Base-by-base conservation (phyloP, 2,888 invertebrate species). In the Tanaodytes sp. region DNA sequence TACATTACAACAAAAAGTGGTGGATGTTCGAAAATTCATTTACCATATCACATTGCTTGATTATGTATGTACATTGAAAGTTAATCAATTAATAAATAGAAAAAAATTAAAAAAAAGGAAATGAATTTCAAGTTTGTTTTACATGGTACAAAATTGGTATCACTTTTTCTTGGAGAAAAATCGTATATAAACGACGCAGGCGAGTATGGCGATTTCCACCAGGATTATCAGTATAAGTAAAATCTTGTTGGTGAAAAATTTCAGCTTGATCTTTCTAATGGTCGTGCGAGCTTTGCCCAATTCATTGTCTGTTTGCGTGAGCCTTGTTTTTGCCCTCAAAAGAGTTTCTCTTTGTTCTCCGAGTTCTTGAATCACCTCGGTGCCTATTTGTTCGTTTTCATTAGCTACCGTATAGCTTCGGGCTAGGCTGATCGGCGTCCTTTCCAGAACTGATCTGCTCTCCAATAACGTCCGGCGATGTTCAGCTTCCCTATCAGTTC, bases 311-410 rank as follows among this genome's bases (percentile, higher is more conserved):
- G 93, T 93, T 76, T 91, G 90, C 31, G 89, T 88, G 6, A 95
- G 85, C 65, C 93, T 87, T 51, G 88, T 88, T 75, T 89, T 88
- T 1, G 90, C 89, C 61, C 93, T 85, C 2, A 91, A 79, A 2
- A 95, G 84, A 0, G 92, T 87, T 80, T 95, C 94, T 57, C 94
- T 85, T 84, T 95, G 95, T 65, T 88, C 89, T 1, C 90, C 90
- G 31, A 95, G 85, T 76, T 95, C 94, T 0, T 89, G 88, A 5
- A 95, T 87, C 1, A 94, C 92, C 80, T 91, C 92, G 0, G 90
- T 89, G 4, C 93, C 94, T 72, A 94, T 89, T 77, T 89, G 88
- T 85, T 95, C 95, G 0, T 93, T 93, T 85, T 95, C 94, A 2
- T 91, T 88, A 0, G 94, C 92, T 42, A 93, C 88, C 78, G 89